Evolutionary conservation across 2,888 invertebrate species (phyloP), one percentile per base, ranked within the genome.

Genomic region (Hirtodrosophila histrioides): DNA sequence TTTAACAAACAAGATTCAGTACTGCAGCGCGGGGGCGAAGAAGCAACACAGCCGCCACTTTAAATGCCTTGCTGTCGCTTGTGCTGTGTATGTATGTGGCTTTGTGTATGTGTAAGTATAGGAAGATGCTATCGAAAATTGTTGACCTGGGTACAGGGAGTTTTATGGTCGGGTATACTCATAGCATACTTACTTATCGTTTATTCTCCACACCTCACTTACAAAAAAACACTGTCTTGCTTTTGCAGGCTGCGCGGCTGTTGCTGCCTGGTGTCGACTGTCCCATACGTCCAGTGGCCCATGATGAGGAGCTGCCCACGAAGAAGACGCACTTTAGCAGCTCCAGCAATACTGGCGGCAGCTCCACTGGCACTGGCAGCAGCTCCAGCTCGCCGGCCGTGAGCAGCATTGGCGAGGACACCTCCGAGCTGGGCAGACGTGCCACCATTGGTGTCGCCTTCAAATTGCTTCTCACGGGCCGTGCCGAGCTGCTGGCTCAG

Each of bases 201-300:
- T 17, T 1, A 17, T 2, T 17, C 17, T 17, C 17, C 2, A 17
- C 17, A 17, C 17, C 17, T 17, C 17, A 17, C 17, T 17, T 17
- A 17, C 17, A 17, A 1, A 17, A 17, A 17, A 17, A 17, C 1
- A 17, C 17, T 17, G 17, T 17, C 2, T 17, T 17, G 17, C 17
- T 35, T 17, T 43, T 9, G 3, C 55, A 73, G 73, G 73, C 97
- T 0, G 97, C 97, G 0, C 91, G 97, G 5, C 91, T 98, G 44
- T 92, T 98, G 40, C 92, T 98, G 54, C 97, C 97, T 2, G 97
- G 97, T 17, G 96, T 97, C 0, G 97, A 97, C 92, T 97, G 97
- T 90, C 97, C 97, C 10, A 95, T 96, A 1, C 92, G 97, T 43
- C 94, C 95, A 2, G 93, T 96, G 80, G 95, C 95, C 0, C 89